A percentile compares a stretch with the other conserved stretches of the same genome.
Evolutionary conservation across 2,888 invertebrate species (phyloP).

Genomic region (Hypomecis punctinalis): DNA sequence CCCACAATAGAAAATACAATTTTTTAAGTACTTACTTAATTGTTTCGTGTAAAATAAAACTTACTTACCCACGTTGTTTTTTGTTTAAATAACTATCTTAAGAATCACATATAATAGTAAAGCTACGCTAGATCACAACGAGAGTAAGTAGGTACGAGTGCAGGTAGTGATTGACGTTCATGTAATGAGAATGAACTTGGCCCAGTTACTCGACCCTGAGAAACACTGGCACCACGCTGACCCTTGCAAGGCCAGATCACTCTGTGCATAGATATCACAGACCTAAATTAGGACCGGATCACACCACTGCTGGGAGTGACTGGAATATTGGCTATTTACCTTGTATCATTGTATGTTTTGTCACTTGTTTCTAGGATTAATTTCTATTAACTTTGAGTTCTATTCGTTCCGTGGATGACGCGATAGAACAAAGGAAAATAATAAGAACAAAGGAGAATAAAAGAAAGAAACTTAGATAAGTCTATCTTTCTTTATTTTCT

Average conservation of each 20-base stretch:
- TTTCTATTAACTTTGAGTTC: neutral
- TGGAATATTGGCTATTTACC: slow-evolving; percentile 33
- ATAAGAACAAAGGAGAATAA: no score
- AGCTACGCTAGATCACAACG: neutral
- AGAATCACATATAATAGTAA: no score
- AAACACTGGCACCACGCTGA: slow-evolving; percentile 15
- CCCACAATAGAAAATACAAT: no score
- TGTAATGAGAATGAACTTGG: slow-evolving; percentile 37
- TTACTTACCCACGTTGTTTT: no score
- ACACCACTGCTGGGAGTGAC: slow-evolving; percentile 26
- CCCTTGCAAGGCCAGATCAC: slow-evolving; percentile 31
- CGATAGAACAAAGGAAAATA: no score
- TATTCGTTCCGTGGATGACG: no score
- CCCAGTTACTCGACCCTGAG: slow-evolving; percentile 31
- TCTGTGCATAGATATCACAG: slow-evolving; percentile 38
- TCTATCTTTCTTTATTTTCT: no score
- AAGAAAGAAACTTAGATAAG: no score
- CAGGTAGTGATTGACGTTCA: neutral
- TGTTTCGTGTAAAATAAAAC: no score
- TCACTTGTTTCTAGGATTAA: neutral
- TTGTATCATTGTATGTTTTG: neutral
- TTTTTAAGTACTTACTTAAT: no score
- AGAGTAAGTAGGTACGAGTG: neutral
- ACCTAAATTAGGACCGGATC: slow-evolving; percentile 38
- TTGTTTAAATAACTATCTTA: no score